Evolutionary conservation across 2,113 vertebrate species (phyloP), one percentile per base, ranked within the genome.

Genomic region (Syrmaticus mikado): DNA sequence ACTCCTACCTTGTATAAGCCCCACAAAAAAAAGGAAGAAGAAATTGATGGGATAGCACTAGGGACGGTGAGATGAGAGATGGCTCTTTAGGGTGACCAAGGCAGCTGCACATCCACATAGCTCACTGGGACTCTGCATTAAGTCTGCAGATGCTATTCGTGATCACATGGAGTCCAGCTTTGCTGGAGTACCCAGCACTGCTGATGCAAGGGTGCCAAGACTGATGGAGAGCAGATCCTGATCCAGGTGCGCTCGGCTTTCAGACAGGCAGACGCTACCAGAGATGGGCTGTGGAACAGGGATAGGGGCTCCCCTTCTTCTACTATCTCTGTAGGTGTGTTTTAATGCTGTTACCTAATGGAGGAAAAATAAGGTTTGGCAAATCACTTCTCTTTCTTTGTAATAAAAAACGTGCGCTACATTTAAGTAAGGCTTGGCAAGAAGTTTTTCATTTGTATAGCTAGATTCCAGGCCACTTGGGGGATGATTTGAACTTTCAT

Each of bases 311-410:
- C 32, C 27, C 45, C 22, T 70, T 65, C 62, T 76, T 36, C 36
- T 53, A 9, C 76, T 32, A 61, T 13, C 30, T 57, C 25, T 19
- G 18, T 24, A 1, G 1, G 15, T 46, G 36, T 8, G 67, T 34
- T 52, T 61, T 43, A 72, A 74, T 70, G 38, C 73, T 20, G 22
- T 79, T 57, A 76, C 13, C 62, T 83, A 58, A 86, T 53, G 67
- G 50, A 86, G 43, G 19, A 89, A 72, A 92, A 89, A 80, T 85
- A 93, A 91, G 64, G 40, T 19, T 58, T 81, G 64, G 58, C n/a
- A 72, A 62, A 32, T 82, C 40, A 38, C 10, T 45, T 34, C 3
- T 78, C 4, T 28, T 43, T 55, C 58, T 48, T 67, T 43, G 6
- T 22, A 46, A 41, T 64, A 78, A 78, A 85, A 85, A 89, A 52